Evolutionary conservation across 2,888 invertebrate species (phyloP), one percentile per base, ranked within the genome.

Genomic region (Ormyrus rosae): DNA sequence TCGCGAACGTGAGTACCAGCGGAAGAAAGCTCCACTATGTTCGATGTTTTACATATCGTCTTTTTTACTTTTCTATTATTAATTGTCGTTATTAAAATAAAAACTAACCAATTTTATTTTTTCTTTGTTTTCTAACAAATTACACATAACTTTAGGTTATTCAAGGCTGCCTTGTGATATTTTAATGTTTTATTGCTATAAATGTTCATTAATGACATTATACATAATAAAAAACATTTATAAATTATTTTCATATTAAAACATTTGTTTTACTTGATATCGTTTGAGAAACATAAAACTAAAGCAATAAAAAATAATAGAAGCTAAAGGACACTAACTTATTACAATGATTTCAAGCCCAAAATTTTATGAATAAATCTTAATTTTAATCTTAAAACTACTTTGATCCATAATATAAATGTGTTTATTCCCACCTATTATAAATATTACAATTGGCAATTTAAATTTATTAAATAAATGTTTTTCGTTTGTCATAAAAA

Each of bases 1-100:
- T 91, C 92, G 91, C 88, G 92, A 92, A 92, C 92, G 93, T 93
- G 92, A 93, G 92, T 93, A 92, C 86, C 83, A 81, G 60, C 58
- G 73, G 76, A 65, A 63, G 70, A 74, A 79, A 72, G 63, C 75
- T 71, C 81, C 50, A 80, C 74, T 65, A 72, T 79, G 60, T 73
- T 79, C 50, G 50, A 82, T 81, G 78, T 82, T 78, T 74, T 55
- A 48, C 71, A 75, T 74, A 65, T 75, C 63, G 19, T 50, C 13
- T 68, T 45, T 78, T 34, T 67, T 61, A 64, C n/a, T 73, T 64
- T 50, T 70, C 9, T 74, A 34, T 50, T 63, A 5, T 72, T 74
- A 58, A 68, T 61, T 45, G 34, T 71, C 67, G 13, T 58, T 34
- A 56, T 61, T 67, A 51, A 10, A 34, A 45, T n/a, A 56, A 55